These are phyloP conservation scores for Theropithecus gelada DNA, from an alignment of 2,113 vertebrate genomes.

Conservation along the genomic window DNA sequence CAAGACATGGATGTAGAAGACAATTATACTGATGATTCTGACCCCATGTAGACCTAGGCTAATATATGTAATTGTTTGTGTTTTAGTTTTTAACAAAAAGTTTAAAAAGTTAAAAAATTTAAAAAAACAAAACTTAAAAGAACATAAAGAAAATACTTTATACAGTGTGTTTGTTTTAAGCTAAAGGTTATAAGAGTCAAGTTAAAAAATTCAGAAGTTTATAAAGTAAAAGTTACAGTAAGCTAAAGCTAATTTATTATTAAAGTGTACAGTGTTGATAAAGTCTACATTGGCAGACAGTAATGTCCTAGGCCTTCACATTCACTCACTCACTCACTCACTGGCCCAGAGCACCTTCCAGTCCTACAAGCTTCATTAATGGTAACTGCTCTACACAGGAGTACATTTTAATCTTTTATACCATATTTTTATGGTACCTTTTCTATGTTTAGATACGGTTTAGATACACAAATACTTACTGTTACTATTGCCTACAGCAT, in stretches of 20 bases:
- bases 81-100: neutral
- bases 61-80: neutral
- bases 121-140: neutral
- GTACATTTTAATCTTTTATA: neutral
- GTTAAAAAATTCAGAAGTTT: neutral
- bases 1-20: neutral
- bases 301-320: neutral
- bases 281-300: neutral
- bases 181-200: neutral
- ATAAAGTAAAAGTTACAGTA: neutral
- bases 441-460: too few species aligned
- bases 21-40: neutral
- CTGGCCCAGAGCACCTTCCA: too few species aligned
- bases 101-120: neutral
- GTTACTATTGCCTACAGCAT: neutral
- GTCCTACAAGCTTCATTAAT: too few species aligned
- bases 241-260: too few species aligned
- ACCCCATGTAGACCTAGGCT: neutral
- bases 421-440: neutral
- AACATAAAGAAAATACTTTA: neutral
- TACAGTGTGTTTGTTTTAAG: neutral
- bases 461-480: neutral
- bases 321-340: too few species aligned
- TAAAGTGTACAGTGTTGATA: neutral
- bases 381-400: neutral